These are phyloP conservation scores for Peromyscus californicus DNA, from an alignment of 2,113 vertebrate genomes.

Conservation along the genomic window DNA sequence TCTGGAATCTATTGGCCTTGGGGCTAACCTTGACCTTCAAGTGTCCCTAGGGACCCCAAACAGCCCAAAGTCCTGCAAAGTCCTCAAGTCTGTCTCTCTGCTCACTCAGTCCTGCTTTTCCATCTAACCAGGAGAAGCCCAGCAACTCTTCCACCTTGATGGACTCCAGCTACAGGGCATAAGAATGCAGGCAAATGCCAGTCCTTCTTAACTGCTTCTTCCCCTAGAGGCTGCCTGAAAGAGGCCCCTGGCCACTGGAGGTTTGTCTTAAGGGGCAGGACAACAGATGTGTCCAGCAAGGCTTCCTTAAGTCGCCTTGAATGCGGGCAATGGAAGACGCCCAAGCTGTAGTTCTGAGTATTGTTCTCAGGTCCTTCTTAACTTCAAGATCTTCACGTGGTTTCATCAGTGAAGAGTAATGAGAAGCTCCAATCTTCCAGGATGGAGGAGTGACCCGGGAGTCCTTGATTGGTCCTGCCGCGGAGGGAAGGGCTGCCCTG, in stretches of 20 bases:
- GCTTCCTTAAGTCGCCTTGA: not conserved
- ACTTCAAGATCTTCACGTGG: not conserved
- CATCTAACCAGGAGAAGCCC: not conserved
- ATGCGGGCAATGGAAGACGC: not conserved
- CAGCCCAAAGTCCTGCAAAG: not conserved
- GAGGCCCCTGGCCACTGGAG: not conserved
- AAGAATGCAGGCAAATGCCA: not conserved
- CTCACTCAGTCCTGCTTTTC: not conserved
- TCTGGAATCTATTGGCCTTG: not conserved
- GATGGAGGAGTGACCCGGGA: constrained; percentile 45
- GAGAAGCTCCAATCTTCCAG: constrained; percentile 20
- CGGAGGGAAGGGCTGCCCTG: constrained; percentile 59
- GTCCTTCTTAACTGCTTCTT: not conserved
- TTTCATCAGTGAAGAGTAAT: not conserved
- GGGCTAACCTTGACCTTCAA: not conserved
- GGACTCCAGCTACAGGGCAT: too few species aligned
- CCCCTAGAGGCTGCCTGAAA: not conserved
- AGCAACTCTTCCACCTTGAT: not conserved
- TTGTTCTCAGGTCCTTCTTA: constrained; percentile 23
- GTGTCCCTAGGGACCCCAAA: not conserved
- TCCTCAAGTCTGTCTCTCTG: not conserved
- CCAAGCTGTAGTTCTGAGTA: not conserved
- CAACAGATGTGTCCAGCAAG: not conserved
- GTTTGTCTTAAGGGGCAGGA: not conserved
- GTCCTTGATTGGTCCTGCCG: constrained; percentile 65